phyloP scores from a whole-genome alignment of 2,797 vertebrate genomes.

The Chaetodon trifasciatus region DNA sequence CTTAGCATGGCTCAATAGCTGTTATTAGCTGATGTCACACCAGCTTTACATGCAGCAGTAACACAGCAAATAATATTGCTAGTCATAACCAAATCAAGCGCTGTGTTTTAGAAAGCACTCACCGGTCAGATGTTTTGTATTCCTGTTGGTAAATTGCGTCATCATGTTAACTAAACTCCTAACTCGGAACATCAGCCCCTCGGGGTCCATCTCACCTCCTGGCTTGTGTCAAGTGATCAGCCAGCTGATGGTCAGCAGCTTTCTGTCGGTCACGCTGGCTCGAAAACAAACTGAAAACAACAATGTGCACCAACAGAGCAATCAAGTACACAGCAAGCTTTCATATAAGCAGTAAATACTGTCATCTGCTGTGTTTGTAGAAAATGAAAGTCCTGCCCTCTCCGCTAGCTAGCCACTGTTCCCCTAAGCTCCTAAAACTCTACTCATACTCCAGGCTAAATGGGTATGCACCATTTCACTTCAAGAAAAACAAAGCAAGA shows the following conservation, averaged over 20 bases:
- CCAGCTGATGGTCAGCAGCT: constrained; percentile 27
- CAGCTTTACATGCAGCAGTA: background rate
- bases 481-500: background rate
- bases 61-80: background rate
- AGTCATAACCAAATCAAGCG: background rate
- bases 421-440: background rate
- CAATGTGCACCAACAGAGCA: background rate
- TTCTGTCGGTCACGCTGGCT: background rate
- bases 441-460: background rate
- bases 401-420: background rate
- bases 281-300: background rate
- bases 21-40: background rate
- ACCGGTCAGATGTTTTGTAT: background rate
- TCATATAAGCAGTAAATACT: constrained; percentile 1
- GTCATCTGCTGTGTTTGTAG: background rate
- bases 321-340: constrained; percentile 3
- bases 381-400: background rate
- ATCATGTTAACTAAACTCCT: background rate
- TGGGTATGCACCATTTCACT: background rate
- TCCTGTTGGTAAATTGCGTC: background rate
- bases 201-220: background rate
- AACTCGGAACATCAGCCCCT: background rate
- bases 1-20: background rate
- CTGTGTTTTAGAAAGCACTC: background rate
- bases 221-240: constrained; percentile 18